Percentiles rank a stretch among this genome's conserved stretches.
These are phyloP conservation scores for Lutjanus campechanus DNA, from an alignment of 2,797 vertebrate species.

Conservation along the genomic window DNA sequence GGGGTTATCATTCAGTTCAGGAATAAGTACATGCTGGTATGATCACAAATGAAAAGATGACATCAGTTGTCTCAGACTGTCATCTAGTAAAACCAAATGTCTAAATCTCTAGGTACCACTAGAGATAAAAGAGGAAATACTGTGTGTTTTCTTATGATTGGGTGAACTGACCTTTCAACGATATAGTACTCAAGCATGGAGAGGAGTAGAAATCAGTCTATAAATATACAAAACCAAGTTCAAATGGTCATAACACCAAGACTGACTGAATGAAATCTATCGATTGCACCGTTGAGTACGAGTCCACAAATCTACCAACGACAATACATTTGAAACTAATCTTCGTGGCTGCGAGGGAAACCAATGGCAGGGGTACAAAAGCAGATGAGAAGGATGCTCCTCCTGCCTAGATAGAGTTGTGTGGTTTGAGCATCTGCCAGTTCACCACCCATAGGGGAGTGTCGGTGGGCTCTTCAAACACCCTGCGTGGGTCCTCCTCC, in stretches of 20 bases:
- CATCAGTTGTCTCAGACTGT: background rate
- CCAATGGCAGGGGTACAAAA: constrained; percentile 76
- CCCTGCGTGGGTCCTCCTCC: constrained; percentile 83
- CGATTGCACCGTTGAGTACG: background rate
- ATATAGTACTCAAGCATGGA: constrained; percentile 5
- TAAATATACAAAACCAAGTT: constrained; percentile 10
- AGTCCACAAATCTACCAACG: constrained; percentile 22
- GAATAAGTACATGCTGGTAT: background rate
- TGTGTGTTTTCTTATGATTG: background rate
- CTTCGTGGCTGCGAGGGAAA: constrained; percentile 56
- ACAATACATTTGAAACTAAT: constrained; percentile 46
- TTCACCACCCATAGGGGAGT: constrained; percentile 86
- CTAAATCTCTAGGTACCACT: background rate
- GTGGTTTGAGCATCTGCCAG: constrained; percentile 87
- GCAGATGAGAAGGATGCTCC: constrained; percentile 81
- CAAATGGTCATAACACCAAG: background rate
- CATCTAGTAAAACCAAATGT: background rate
- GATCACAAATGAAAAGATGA: background rate
- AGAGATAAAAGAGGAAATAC: background rate
- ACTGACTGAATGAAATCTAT: background rate
- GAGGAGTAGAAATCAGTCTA: constrained; percentile 3
- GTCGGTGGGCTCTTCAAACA: constrained; percentile 85
- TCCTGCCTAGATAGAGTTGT: constrained; percentile 81
- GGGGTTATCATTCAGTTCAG: background rate
- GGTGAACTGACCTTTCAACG: background rate